Conservation (phyloP, 1,140 invertebrate genomes). For the Popillia japonica region DNA sequence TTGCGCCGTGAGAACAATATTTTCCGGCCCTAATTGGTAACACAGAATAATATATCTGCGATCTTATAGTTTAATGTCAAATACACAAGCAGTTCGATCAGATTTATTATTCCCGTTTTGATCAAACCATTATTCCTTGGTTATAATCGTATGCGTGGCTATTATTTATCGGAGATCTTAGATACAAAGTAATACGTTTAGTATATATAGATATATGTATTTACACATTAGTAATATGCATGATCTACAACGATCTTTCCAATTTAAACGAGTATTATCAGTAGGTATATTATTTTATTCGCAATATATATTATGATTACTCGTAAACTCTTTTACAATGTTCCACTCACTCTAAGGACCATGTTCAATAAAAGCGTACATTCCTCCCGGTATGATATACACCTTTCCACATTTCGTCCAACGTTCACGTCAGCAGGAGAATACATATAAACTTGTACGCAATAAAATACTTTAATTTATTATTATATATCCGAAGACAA, state of each 20-base stretch:
- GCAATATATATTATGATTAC: background rate
- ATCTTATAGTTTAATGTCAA: slow-evolving; percentile 40
- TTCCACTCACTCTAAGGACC: background rate
- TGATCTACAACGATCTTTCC: too few relatives aligned
- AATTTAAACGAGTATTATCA: too few relatives aligned
- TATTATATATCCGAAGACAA: slow-evolving; percentile 23
- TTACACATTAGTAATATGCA: too few relatives aligned
- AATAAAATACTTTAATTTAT: slow-evolving; percentile 24
- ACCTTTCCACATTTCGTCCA: background rate
- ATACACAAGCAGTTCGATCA: slow-evolving; percentile 22
- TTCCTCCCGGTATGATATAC: background rate
- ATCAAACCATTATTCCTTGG: slow-evolving; percentile 37
- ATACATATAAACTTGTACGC: background rate
- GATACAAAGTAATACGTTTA: background rate
- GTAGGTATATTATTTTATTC: too few relatives aligned
- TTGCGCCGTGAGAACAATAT: slow-evolving; percentile 41
- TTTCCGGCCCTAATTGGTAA: slow-evolving; percentile 39
- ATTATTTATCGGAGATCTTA: background rate
- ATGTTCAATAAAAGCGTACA: background rate
- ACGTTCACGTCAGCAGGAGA: background rate
- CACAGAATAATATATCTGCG: slow-evolving; percentile 40
- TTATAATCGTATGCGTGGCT: slow-evolving; percentile 7
- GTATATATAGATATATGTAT: background rate
- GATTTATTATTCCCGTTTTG: slow-evolving; percentile 35
- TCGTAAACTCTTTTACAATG: background rate